Percentiles rank a stretch among this genome's conserved stretches.
Conservation (phyloP, 23 tunicate species). For the Oikopleura dioica region DNA sequence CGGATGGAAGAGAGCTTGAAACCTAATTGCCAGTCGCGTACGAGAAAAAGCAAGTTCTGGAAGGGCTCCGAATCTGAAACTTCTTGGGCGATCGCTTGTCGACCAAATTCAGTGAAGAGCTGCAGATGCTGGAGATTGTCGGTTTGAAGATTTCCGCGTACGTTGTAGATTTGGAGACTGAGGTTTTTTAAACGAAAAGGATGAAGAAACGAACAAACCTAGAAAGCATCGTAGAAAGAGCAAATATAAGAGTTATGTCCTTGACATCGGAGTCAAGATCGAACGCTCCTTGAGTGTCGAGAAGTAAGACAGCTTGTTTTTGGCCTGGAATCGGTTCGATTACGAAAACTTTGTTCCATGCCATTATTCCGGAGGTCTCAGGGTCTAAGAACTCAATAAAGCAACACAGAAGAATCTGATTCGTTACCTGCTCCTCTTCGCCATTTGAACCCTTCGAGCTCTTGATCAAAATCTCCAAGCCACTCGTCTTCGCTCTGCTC, state of each 20-base stretch:
- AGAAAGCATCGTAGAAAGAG: slow-evolving; percentile 51
- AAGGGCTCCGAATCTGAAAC: slow-evolving; percentile 34
- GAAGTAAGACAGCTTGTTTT: slow-evolving; percentile 35
- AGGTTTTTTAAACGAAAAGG: background rate
- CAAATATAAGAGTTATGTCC: slow-evolving; percentile 66
- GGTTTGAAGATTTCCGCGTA: slow-evolving; percentile 67
- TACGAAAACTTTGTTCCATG: background rate
- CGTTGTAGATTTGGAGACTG: slow-evolving; percentile 79
- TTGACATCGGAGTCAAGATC: slow-evolving; percentile 53
- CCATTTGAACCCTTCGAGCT: background rate
- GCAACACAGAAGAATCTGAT: background rate
- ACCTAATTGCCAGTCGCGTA: slow-evolving; percentile 15
- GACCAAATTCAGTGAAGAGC: slow-evolving; percentile 82
- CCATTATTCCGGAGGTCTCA: background rate
- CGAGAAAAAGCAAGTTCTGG: slow-evolving; percentile 18
- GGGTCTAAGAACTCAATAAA: background rate
- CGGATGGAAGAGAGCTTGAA: too few relatives aligned
- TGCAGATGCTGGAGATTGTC: slow-evolving; percentile 84
- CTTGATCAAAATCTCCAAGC: background rate
- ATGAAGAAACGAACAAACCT: background rate
- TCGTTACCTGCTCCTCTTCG: background rate
- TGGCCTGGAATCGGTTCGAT: background rate
- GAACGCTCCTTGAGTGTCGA: slow-evolving; percentile 96
- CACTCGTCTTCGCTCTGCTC: background rate
- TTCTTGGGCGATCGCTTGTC: slow-evolving; percentile 27